A percentile compares a stretch with the other conserved stretches of the same genome.
Conservation (phyloP, 1,140 invertebrate genomes). For the Sinonovacula constricta region DNA sequence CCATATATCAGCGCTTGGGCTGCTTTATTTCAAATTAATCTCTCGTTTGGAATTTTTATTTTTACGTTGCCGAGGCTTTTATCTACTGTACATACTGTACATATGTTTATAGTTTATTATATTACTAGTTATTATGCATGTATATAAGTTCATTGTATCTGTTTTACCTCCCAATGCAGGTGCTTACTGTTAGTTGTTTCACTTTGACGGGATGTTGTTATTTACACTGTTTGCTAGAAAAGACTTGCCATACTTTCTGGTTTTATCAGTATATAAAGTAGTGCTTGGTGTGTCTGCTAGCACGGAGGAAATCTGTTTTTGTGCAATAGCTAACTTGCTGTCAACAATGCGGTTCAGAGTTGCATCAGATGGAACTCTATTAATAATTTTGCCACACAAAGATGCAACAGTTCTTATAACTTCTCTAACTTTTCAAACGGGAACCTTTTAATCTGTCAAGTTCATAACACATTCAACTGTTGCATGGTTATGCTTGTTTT, state of each 20-base stretch:
- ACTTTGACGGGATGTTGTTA: too few relatives aligned
- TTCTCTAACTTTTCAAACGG: neutral
- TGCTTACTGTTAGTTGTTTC: too few relatives aligned
- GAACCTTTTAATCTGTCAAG: conserved; percentile 26
- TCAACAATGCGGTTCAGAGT: conserved; percentile 19
- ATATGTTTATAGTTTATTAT: too few relatives aligned
- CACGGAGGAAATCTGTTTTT: conserved; percentile 13
- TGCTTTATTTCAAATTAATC: too few relatives aligned
- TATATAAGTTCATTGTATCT: too few relatives aligned
- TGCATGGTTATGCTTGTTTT: neutral
- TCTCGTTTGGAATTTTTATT: too few relatives aligned
- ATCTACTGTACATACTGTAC: too few relatives aligned
- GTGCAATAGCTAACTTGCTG: conserved; percentile 14
- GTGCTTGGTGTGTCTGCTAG: conserved; percentile 3
- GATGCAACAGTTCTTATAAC: conserved; percentile 14
- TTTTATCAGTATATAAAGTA: conserved; percentile 29
- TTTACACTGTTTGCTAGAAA: conserved; percentile 3
- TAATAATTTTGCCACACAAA: conserved; percentile 25
- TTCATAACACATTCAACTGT: conserved; percentile 32
- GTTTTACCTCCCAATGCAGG: too few relatives aligned
- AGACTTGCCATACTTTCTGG: conserved; percentile 42
- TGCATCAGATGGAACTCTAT: neutral
- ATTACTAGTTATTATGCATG: too few relatives aligned
- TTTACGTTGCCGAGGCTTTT: too few relatives aligned
- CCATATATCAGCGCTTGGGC: too few relatives aligned